phyloP scores from a whole-genome alignment of 2,797 vertebrate species.

The Neomorphus geoffroyi region DNA sequence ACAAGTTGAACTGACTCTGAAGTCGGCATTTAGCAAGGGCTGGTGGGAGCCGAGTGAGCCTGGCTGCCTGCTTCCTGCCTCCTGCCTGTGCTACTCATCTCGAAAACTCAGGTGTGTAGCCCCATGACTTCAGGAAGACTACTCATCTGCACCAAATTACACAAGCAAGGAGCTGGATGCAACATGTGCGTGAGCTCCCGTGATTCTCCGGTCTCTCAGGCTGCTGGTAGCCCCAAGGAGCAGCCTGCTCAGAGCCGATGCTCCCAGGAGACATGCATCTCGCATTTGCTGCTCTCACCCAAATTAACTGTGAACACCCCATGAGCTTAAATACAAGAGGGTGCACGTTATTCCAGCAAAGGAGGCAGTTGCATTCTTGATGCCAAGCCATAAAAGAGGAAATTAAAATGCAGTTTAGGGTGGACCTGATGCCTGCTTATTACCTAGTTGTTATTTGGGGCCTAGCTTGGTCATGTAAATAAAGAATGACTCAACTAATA shows the following conservation, averaged over 20 bases:
- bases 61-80: neutral
- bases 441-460: neutral
- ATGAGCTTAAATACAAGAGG: neutral
- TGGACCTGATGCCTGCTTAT: neutral
- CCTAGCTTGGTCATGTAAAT: neutral
- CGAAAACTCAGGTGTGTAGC: neutral
- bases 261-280: neutral
- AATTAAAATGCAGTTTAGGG: conserved; percentile 4
- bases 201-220: neutral
- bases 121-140: neutral
- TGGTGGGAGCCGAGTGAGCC: neutral
- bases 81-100: neutral
- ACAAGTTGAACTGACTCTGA: neutral
- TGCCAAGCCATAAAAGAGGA: neutral
- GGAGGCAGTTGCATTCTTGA: neutral
- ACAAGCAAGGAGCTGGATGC: neutral
- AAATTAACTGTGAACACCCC: rapidly evolving
- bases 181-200: neutral
- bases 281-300: rapidly evolving
- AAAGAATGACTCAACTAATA: conserved; percentile 10
- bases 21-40: rapidly evolving
- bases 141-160: neutral
- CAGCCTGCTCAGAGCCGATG: neutral
- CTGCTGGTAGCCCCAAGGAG: neutral
- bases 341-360: neutral